Base-by-base conservation (phyloP, 64 coral and sea anemone genomes). In the Actinia tenebrosa region DNA sequence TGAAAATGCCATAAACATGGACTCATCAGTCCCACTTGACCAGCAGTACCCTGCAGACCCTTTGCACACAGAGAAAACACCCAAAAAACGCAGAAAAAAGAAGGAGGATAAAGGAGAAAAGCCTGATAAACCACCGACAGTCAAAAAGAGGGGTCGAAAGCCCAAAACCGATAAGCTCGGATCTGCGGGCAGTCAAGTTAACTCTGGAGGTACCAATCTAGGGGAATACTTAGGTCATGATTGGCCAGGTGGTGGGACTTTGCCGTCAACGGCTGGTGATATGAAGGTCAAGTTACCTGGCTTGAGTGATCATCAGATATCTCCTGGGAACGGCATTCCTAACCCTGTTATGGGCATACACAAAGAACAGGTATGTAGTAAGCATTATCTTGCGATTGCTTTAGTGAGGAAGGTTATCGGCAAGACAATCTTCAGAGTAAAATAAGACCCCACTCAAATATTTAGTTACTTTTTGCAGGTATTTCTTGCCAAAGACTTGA, bases 121-220 rank as follows among this genome's bases (percentile, higher is more conserved):
- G 56, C 93, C 93, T 52, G 93, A 92, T 8, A 99, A 99, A 88
- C 80, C 88, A 22, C 80, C 86, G 0, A 72, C 94, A 23, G 97
- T 86, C 64, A 95, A 94, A 61, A 99, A 95, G 85, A 93, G 97
- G 79, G 97, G 97, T 62, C 91, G 97, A 46, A 99, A 99, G 87
- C 93, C 97, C 14, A 99, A 92, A 95, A 90, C 88, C 85, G 86
- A 90, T 89, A 95, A 98, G 90, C 93, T 98, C 92, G 96, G 92
- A 95, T 92, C 97, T 95, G 97, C 97, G 93, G 97, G 91, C 87
- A 87, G 84, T 61, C 89, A 84, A 30, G 84, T 85, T 46, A 89
- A 92, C 84, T 84, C 89, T 83, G 88, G 88, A 87, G 82, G 25
- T 84, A 85, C 64, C 27, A 63, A 46, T 43, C 78, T 25, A 45